Percentiles rank a stretch among this genome's conserved stretches.
Evolutionary conservation across 2,888 invertebrate species (phyloP).

Genomic region (Parochlus steinenii): DNA sequence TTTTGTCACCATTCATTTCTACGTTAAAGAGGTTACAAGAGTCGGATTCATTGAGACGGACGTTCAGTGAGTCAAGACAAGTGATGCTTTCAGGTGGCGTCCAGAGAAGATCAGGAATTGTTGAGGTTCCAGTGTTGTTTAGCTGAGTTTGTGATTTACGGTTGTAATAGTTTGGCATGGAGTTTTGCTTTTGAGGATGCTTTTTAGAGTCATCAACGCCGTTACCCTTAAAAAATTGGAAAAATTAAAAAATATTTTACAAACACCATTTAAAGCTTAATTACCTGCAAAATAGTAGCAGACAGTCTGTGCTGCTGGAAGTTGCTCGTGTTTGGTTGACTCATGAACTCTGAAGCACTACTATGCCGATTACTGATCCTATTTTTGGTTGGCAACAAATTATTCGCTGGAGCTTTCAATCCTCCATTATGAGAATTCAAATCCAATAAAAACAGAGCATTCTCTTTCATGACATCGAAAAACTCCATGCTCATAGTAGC

Average conservation of each 20-base stretch:
- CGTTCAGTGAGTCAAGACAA: slow-evolving; percentile 24
- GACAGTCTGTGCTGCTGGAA: slow-evolving; percentile 2
- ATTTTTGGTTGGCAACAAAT: slow-evolving; percentile 9
- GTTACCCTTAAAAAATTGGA: too few relatives aligned
- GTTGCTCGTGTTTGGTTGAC: slow-evolving; percentile 9
- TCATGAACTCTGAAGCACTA: slow-evolving; percentile 3
- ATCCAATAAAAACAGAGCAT: slow-evolving; percentile 85
- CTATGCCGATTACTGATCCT: slow-evolving; percentile 2
- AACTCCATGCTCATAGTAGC: slow-evolving; percentile 13
- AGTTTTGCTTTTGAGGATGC: slow-evolving; percentile 8
- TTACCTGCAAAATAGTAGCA: neutral
- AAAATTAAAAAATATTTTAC: too few relatives aligned
- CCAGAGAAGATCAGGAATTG: slow-evolving; percentile 24
- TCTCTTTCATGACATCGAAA: slow-evolving; percentile 72
- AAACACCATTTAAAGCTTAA: too few relatives aligned
- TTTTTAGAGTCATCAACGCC: too few relatives aligned
- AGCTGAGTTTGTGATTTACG: neutral
- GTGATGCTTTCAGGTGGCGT: slow-evolving; percentile 29
- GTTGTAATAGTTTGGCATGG: slow-evolving; percentile 3
- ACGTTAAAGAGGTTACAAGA: slow-evolving; percentile 14
- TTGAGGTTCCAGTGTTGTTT: neutral
- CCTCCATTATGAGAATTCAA: slow-evolving; percentile 25
- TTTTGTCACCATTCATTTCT: slow-evolving; percentile 39
- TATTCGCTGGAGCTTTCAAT: slow-evolving; percentile 5
- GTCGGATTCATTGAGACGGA: slow-evolving; percentile 8